Evolutionary conservation across 2,113 vertebrate species (phyloP).

Genomic region (Channa argus): DNA sequence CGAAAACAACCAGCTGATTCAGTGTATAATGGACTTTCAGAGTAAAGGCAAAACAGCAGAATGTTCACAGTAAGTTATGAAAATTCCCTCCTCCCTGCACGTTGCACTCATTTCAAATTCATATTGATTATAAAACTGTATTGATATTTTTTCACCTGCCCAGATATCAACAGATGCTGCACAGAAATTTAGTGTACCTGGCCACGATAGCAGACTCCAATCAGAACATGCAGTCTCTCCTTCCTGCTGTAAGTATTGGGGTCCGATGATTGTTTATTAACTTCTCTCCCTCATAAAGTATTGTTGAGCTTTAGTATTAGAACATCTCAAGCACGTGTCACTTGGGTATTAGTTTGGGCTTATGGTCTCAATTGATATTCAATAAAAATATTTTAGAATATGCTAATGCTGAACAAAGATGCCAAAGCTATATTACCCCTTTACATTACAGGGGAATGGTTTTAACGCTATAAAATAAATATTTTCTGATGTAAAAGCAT

Average conservation of each 20-base stretch:
- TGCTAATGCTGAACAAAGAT: neutral
- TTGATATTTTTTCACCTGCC: slow-evolving; percentile 53
- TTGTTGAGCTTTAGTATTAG: neutral
- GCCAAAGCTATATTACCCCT: neutral
- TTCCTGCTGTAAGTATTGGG: slow-evolving; percentile 94
- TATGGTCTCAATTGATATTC: neutral
- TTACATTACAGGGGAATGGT: no score
- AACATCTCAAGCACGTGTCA: neutral
- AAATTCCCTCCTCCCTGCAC: accelerated
- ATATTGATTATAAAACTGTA: neutral
- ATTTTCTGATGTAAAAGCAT: no score
- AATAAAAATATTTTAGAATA: neutral
- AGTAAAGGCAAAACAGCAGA: slow-evolving; percentile 99
- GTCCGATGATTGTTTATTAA: neutral
- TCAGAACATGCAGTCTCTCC: slow-evolving; percentile 98
- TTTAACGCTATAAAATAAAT: no score
- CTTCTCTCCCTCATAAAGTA: neutral
- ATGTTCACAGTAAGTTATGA: slow-evolving; percentile 96
- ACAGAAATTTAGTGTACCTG: slow-evolving; percentile 98
- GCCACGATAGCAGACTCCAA: slow-evolving; percentile 99
- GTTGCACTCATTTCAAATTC: neutral
- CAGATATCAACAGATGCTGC: slow-evolving; percentile 98
- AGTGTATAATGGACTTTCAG: slow-evolving; percentile 99
- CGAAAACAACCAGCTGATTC: slow-evolving; percentile 99
- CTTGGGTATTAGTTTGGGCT: neutral